Conservation (phyloP, 2,888 invertebrate genomes). For the Hypolimnas misippus region DNA sequence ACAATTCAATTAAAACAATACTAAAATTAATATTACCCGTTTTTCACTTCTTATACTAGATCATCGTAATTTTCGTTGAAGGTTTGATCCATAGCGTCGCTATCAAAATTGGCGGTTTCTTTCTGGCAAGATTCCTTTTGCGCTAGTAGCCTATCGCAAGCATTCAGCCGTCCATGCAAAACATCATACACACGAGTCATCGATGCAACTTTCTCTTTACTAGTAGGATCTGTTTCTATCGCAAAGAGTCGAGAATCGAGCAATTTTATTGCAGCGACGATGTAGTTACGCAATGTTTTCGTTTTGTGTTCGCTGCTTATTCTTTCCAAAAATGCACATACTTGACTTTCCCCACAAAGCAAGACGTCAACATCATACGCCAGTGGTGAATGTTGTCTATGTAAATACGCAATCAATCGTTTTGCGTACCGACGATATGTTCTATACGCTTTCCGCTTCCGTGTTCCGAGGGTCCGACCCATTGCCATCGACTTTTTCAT, state of each 20-base stretch:
- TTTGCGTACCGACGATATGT: conserved; percentile 80
- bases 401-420: conserved; percentile 74
- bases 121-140: conserved; percentile 64
- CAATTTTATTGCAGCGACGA: conserved; percentile 79
- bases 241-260: conserved; percentile 79
- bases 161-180: conserved; percentile 72
- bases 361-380: conserved; percentile 80
- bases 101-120: conserved; percentile 61
- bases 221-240: conserved; percentile 77
- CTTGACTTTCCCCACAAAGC: conserved; percentile 76
- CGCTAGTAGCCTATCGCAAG: conserved; percentile 72
- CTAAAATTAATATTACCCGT: conserved; percentile 15
- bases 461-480: conserved; percentile 74
- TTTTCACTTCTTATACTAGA: conserved; percentile 54
- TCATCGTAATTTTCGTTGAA: conserved; percentile 72
- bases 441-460: conserved; percentile 77
- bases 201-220: conserved; percentile 79
- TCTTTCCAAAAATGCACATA: conserved; percentile 76
- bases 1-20: conserved; percentile 30
- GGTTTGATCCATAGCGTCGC: conserved; percentile 68
- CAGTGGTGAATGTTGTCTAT: conserved; percentile 78
- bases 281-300: conserved; percentile 78
- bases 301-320: conserved; percentile 78
- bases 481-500: conserved; percentile 83
- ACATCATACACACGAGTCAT: conserved; percentile 79